Evolutionary conservation across 2,888 invertebrate species (phyloP).

Genomic region (Aleiodes leptofemur): DNA sequence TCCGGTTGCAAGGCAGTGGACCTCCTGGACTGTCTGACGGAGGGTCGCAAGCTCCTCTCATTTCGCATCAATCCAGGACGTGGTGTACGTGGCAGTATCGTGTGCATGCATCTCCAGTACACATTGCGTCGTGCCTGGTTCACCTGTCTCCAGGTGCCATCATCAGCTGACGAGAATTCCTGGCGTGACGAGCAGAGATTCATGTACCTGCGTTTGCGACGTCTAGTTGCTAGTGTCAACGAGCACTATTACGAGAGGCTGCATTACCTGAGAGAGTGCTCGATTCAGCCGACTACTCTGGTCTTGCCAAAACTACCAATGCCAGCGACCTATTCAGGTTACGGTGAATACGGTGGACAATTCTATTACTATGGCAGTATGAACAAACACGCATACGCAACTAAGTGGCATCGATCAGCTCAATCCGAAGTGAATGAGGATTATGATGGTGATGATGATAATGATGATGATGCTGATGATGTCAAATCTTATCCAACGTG

Average conservation of each 20-base stretch:
- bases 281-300: slow-evolving; percentile 52
- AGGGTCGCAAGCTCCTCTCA: slow-evolving; percentile 66
- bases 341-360: slow-evolving; percentile 69
- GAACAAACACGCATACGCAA: slow-evolving; percentile 70
- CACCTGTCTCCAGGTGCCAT: slow-evolving; percentile 66
- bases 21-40: slow-evolving; percentile 69
- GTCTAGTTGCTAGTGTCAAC: slow-evolving; percentile 69
- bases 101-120: slow-evolving; percentile 69
- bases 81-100: slow-evolving; percentile 49
- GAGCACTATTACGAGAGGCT: slow-evolving; percentile 65
- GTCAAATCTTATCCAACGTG: slow-evolving; percentile 55
- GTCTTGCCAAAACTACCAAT: slow-evolving; percentile 57
- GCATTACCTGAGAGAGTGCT: slow-evolving; percentile 64
- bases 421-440: slow-evolving; percentile 34
- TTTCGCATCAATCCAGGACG: slow-evolving; percentile 62
- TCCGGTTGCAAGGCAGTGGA: slow-evolving; percentile 72
- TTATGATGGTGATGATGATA: slow-evolving; percentile 25
- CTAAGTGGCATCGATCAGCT: slow-evolving; percentile 59
- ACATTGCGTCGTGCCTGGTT: slow-evolving; percentile 71
- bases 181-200: slow-evolving; percentile 72
- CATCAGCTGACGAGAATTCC: slow-evolving; percentile 61
- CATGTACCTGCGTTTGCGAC: slow-evolving; percentile 71
- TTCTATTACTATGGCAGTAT: slow-evolving; percentile 73
- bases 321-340: slow-evolving; percentile 70
- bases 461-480: slow-evolving; percentile 32